Base-by-base conservation (phyloP, 1,140 invertebrate genomes). In the Venturia canescens region DNA sequence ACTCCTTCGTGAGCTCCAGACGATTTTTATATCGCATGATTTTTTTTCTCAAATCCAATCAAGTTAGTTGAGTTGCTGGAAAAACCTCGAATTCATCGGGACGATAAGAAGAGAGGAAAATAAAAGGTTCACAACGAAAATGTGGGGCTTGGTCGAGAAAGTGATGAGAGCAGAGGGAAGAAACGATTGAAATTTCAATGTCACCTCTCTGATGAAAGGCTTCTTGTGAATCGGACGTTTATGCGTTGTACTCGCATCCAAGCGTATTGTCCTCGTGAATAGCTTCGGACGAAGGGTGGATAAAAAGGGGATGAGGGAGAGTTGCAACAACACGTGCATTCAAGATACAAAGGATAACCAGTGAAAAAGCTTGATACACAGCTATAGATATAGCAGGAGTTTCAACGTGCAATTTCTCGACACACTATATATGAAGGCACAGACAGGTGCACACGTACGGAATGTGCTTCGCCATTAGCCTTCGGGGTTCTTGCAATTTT, bases 401-500 rank as follows among this genome's bases (percentile, higher is more conserved):
- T 6, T 23, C 60, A 6, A 27, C 60, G 23, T 26, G 23, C 13
- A 63, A 63, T 63, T 69, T 31, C 15, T 34, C 11, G 2, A n/a
- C 66, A 69, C 4, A 66, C 4, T 69, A n/a, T 69, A n/a, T n/a
- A n/a, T n/a, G 66, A 69, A 69, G 2, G 29, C 26, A 31, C 15
- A 21, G 15, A 31, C 26, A 63, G 13, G 16, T 15, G n/a, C 27
- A 31, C 27, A 69, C 66, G 66, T 34, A 31, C 18, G 29, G 29
- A 66, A 31, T 53, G 50, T 15, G 16, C 29, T 69, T 69, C 15
- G 66, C 27, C 66, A 31, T 69, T 69, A 31, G 66, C 29, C 60
- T 63, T 23, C 60, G 60, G 60, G 4, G 27, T 31, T 69, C 29
- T 29, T 69, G 29, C 66, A 69, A 69, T 69, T 69, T 69, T 29